Conservation (phyloP, 2,888 invertebrate species). For the Sicus ferrugineus region DNA sequence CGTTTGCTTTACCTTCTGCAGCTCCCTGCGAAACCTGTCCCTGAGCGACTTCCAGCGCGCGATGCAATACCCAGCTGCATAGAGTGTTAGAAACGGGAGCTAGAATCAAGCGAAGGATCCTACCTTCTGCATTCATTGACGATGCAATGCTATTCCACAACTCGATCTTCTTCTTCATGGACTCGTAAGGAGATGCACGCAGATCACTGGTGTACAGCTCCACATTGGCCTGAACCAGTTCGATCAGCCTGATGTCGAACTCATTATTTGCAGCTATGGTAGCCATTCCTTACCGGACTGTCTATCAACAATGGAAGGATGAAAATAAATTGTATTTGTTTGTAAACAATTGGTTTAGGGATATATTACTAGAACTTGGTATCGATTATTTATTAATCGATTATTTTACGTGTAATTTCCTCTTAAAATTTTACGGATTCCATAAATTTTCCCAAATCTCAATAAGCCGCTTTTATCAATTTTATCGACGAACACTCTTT, state of each 20-base stretch:
- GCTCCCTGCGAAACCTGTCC: constrained; percentile 49
- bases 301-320: too few relatives aligned
- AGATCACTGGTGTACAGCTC: constrained; percentile 48
- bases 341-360: too few relatives aligned
- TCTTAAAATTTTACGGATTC: too few relatives aligned
- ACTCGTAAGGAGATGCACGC: constrained; percentile 50
- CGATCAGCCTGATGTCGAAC: constrained; percentile 51
- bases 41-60: constrained; percentile 52
- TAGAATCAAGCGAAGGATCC: constrained; percentile 6
- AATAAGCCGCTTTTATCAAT: too few relatives aligned
- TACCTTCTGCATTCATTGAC: constrained; percentile 52
- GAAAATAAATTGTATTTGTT: too few relatives aligned
- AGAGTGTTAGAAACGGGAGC: not conserved
- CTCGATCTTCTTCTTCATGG: constrained; percentile 50
- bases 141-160: constrained; percentile 54
- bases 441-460: too few relatives aligned
- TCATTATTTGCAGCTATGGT: constrained; percentile 35
- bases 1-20: constrained; percentile 38
- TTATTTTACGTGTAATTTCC: too few relatives aligned
- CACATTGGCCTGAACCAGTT: constrained; percentile 53
- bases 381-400: too few relatives aligned
- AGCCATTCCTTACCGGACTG: too few relatives aligned
- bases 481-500: too few relatives aligned
- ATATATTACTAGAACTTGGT: too few relatives aligned
- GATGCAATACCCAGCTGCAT: constrained; percentile 49